phyloP scores from a whole-genome alignment of 2,113 vertebrate genomes.

The Aramus guarauna region DNA sequence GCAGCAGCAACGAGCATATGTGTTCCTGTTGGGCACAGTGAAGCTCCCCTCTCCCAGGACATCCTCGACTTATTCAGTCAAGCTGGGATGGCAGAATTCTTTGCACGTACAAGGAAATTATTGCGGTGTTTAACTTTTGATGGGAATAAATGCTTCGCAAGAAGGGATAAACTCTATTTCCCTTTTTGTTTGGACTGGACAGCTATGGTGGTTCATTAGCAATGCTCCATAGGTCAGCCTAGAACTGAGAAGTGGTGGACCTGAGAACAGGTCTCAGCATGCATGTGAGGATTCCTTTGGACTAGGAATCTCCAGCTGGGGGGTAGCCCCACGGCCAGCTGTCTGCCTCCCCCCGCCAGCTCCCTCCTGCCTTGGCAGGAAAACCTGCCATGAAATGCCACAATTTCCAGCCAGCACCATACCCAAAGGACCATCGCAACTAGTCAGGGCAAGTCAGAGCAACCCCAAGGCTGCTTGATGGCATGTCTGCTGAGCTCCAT shows the following conservation, averaged over 20 bases:
- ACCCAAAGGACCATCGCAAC: neutral
- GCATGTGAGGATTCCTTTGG: neutral
- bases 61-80: neutral
- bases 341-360: neutral
- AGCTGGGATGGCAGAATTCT: neutral
- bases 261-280: neutral
- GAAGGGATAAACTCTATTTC: neutral
- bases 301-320: neutral
- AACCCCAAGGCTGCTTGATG: neutral
- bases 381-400: neutral
- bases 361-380: neutral
- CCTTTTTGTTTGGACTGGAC: neutral
- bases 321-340: neutral
- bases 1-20: neutral
- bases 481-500: accelerated
- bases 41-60: neutral
- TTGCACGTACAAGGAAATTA: neutral
- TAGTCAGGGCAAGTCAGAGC: constrained; percentile 1
- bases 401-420: constrained; percentile 17
- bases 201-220: neutral
- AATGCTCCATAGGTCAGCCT: neutral
- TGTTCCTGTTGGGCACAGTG: neutral
- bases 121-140: neutral
- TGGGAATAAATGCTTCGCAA: neutral
- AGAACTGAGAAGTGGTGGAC: neutral